Evolutionary conservation across 2,888 invertebrate genomes (phyloP).

Genomic region (Agonopterix alstromeriana): DNA sequence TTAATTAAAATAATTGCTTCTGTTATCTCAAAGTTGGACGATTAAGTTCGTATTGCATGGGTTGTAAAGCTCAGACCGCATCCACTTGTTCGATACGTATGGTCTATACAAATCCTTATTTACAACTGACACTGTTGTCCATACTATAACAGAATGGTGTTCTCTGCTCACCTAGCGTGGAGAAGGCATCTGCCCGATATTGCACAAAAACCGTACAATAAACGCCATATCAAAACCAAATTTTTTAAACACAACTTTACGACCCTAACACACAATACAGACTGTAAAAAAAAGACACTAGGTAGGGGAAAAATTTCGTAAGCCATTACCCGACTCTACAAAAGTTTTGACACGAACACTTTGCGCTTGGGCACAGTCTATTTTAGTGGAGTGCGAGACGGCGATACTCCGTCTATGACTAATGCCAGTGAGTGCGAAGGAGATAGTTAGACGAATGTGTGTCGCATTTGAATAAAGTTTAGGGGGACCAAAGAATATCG

Average conservation of each 20-base stretch:
- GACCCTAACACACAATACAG: constrained; percentile 61
- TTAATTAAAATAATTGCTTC: constrained; percentile 14
- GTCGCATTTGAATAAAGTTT: constrained; percentile 74
- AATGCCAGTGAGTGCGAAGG: constrained; percentile 46
- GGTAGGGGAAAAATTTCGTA: constrained; percentile 76
- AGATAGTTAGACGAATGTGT: constrained; percentile 63
- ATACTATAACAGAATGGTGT: constrained; percentile 62
- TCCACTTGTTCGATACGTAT: constrained; percentile 69
- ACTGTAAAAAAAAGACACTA: constrained; percentile 71
- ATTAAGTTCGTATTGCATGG: constrained; percentile 21
- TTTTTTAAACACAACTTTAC: constrained; percentile 69
- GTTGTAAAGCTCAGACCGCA: constrained; percentile 42
- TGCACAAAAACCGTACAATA: constrained; percentile 50
- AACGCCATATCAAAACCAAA: constrained; percentile 52
- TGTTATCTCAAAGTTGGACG: constrained; percentile 26
- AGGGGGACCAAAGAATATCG: constrained; percentile 66
- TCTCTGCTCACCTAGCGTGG: constrained; percentile 56
- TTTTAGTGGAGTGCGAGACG: constrained; percentile 69
- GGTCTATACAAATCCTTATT: constrained; percentile 75
- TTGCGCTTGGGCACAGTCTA: constrained; percentile 77
- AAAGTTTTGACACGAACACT: constrained; percentile 75
- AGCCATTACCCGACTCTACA: constrained; percentile 66
- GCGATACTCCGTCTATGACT: constrained; percentile 43
- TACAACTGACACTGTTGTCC: constrained; percentile 75
- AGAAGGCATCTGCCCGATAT: constrained; percentile 58